These are phyloP conservation scores for Gymnocheta viridis DNA, from an alignment of 2,888 invertebrate species.

Conservation along the genomic window DNA sequence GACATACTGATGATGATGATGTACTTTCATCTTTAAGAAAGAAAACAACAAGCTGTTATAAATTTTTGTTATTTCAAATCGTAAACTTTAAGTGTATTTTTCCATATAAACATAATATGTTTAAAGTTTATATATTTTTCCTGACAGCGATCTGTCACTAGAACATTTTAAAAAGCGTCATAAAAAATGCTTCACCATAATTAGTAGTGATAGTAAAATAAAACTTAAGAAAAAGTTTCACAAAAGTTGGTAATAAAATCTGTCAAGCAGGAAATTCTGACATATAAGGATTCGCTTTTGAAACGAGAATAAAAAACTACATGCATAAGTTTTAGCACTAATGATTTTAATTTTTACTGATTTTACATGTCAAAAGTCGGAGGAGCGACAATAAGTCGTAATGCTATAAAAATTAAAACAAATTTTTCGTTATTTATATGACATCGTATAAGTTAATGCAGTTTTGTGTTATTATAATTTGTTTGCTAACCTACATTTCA, in stretches of 20 bases:
- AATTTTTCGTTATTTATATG: too few relatives aligned
- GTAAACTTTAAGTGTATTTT: not conserved
- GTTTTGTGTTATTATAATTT: too few relatives aligned
- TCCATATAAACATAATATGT: not conserved
- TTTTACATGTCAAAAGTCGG: too few relatives aligned
- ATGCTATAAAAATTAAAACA: too few relatives aligned
- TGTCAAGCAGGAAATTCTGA: constrained; percentile 27
- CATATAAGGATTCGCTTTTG: too few relatives aligned
- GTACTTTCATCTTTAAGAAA: not conserved
- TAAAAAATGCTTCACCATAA: constrained; percentile 20
- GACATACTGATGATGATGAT: not conserved
- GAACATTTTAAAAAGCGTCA: constrained; percentile 26
- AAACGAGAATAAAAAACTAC: too few relatives aligned
- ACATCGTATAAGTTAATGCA: too few relatives aligned
- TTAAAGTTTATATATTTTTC: not conserved
- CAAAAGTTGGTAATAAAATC: constrained; percentile 26
- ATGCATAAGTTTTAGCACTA: too few relatives aligned
- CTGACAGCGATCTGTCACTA: not conserved
- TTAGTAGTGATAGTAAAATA: constrained; percentile 13
- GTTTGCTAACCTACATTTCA: too few relatives aligned
- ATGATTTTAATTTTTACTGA: too few relatives aligned
- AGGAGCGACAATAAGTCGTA: too few relatives aligned
- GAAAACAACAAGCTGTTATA: not conserved
- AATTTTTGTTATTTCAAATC: constrained; percentile 1
- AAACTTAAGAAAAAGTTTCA: not conserved